Evolutionary conservation across 1,140 invertebrate species (phyloP).

Genomic region (Aphidius gifuensis): DNA sequence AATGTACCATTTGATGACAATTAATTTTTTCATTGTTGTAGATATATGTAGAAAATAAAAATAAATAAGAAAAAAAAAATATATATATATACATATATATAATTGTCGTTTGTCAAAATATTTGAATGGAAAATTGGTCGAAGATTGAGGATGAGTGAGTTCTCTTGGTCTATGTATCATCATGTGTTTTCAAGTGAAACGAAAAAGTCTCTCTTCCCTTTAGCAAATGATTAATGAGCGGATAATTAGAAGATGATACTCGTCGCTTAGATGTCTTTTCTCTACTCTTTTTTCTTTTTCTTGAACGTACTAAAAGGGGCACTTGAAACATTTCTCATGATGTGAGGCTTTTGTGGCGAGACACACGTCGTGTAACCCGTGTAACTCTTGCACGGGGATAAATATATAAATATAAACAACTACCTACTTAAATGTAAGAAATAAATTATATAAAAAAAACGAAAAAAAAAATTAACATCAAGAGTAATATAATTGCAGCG

Average conservation of each 20-base stretch:
- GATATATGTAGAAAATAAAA: background rate
- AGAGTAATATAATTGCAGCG: too few relatives aligned
- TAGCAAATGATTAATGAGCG: slow-evolving; percentile 24
- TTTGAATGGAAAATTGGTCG: background rate
- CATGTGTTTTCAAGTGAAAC: slow-evolving; percentile 8
- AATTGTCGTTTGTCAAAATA: background rate
- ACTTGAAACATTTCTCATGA: slow-evolving; percentile 17
- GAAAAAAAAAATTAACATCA: background rate
- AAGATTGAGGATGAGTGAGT: background rate
- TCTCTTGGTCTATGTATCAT: slow-evolving; percentile 15
- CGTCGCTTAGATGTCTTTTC: slow-evolving; percentile 15
- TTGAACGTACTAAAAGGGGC: slow-evolving; percentile 16
- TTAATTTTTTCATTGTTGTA: too few relatives aligned
- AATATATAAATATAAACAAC: slow-evolving; percentile 22
- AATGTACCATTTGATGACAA: too few relatives aligned
- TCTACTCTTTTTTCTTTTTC: background rate
- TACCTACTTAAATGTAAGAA: background rate
- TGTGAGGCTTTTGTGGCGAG: slow-evolving; percentile 5
- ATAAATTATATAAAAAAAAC: background rate
- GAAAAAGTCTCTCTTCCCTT: slow-evolving; percentile 9
- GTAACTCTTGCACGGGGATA: slow-evolving; percentile 5
- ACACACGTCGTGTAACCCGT: slow-evolving; percentile 6
- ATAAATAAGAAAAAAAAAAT: background rate
- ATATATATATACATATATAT: background rate
- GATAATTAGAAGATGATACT: slow-evolving; percentile 29